Conservation (phyloP, 2,113 vertebrate species). For the cat (Felis catus) region DNA sequence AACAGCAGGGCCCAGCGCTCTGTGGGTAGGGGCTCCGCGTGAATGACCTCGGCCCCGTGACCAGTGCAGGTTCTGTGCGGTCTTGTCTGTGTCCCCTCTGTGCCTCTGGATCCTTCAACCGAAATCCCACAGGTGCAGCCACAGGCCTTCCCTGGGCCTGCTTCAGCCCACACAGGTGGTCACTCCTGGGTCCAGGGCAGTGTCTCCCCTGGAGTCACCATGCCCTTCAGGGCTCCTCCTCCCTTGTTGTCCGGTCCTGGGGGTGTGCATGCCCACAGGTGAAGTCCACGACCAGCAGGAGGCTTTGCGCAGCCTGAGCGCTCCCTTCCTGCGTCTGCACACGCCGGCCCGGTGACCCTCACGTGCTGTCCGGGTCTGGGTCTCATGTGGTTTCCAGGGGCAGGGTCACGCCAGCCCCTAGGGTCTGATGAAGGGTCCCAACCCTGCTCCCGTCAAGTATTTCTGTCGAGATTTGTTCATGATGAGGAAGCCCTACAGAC, state of each 20-base stretch:
- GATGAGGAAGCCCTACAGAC: fast-evolving
- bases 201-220: not conserved
- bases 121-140: fast-evolving
- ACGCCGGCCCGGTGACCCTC: fast-evolving
- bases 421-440: not conserved
- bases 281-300: fast-evolving
- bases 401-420: not conserved
- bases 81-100: not conserved
- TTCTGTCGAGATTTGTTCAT: fast-evolving
- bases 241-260: too few species aligned
- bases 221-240: not conserved
- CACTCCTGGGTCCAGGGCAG: not conserved
- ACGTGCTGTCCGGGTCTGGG: not conserved
- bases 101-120: too few species aligned
- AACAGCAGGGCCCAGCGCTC: too few species aligned
- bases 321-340: not conserved
- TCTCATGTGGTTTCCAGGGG: fast-evolving
- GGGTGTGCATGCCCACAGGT: too few species aligned
- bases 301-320: fast-evolving
- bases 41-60: not conserved
- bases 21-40: too few species aligned
- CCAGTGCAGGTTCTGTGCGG: not conserved
- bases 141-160: not conserved
- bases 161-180: too few species aligned
- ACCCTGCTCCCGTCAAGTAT: fast-evolving